Conservation (phyloP, 2,797 vertebrate species). For the Paramormyrops hopkinsi region DNA sequence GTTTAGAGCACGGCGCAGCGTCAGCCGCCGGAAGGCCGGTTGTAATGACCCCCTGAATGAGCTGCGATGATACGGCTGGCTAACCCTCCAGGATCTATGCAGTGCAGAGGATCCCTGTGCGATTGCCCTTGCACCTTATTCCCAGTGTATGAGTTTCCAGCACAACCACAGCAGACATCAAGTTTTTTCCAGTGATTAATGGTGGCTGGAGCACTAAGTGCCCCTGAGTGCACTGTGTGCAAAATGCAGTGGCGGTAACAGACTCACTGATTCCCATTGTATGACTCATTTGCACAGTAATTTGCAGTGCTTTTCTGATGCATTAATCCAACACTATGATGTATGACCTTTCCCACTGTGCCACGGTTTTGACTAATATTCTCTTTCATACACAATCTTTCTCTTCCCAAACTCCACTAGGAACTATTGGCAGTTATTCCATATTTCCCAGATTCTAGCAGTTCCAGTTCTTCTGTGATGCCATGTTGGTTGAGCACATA, state of each 20-base stretch:
- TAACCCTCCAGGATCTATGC: neutral
- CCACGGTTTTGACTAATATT: constrained; percentile 8
- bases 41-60: neutral
- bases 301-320: neutral
- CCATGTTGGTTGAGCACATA: neutral
- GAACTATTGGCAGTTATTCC: neutral
- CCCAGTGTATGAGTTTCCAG: neutral
- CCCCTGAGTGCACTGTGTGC: neutral
- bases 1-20: neutral
- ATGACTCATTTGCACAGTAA: neutral
- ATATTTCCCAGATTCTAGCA: neutral
- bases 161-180: neutral
- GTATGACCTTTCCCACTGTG: neutral
- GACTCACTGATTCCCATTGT: neutral
- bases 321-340: neutral
- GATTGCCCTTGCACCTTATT: neutral
- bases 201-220: neutral
- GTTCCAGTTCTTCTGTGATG: neutral
- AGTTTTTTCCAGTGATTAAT: neutral
- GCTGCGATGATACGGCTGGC: neutral
- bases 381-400: constrained; percentile 18
- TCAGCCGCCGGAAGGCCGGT: neutral
- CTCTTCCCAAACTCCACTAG: neutral
- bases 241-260: neutral
- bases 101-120: neutral